Evolutionary conservation across 2,113 vertebrate genomes (phyloP).

Genomic region (Pionites leucogaster): DNA sequence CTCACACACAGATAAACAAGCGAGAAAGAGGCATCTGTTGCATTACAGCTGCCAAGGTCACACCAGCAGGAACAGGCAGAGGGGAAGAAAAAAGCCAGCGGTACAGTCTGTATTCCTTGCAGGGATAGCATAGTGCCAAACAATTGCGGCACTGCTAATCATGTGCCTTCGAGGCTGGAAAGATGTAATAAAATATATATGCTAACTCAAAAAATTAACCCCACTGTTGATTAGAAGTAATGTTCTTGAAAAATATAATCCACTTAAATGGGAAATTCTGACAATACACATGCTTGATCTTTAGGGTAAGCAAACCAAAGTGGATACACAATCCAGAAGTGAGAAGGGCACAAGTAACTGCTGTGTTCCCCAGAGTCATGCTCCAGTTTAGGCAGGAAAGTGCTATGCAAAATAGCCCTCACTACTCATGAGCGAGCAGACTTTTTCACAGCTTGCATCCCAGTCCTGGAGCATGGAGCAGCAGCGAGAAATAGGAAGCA

Average conservation of each 20-base stretch:
- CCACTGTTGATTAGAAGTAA: not conserved
- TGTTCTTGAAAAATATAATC: not conserved
- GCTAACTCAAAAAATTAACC: not conserved
- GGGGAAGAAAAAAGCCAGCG: not conserved
- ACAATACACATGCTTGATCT: not conserved
- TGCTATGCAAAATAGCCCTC: not conserved
- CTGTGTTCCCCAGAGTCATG: not conserved
- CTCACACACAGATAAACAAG: slow-evolving; percentile 25
- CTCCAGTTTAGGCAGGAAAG: not conserved
- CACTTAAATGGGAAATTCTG: not conserved
- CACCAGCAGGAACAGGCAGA: slow-evolving; percentile 31
- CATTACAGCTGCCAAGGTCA: slow-evolving; percentile 54
- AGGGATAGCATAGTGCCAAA: not conserved
- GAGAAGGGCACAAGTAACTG: not conserved
- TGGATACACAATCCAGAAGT: not conserved
- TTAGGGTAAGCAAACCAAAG: not conserved
- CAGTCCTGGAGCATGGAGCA: not conserved
- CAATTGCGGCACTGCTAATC: not conserved
- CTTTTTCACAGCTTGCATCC: slow-evolving; percentile 6
- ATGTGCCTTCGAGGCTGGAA: not conserved
- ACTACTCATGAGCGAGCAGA: not conserved
- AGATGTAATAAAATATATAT: not conserved
- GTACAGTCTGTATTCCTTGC: not conserved
- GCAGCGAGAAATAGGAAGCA: fast-evolving
- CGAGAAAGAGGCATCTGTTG: slow-evolving; percentile 48